Conservation (phyloP, 2,797 vertebrate genomes). For the Hyperoplus lanceolatus region DNA sequence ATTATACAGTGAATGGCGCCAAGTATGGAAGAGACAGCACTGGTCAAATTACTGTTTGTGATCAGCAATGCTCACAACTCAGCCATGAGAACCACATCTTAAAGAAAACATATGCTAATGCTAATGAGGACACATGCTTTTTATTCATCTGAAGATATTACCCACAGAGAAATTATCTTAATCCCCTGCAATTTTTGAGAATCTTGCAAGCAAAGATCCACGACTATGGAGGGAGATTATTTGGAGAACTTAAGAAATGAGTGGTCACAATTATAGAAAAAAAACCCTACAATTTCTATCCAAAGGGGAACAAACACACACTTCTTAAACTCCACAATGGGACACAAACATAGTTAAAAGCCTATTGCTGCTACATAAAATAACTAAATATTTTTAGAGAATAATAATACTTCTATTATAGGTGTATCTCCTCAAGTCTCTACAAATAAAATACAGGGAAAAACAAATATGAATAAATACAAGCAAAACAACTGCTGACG, state of each 20-base stretch:
- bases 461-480: no score
- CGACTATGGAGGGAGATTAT: background rate
- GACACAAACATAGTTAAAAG: background rate
- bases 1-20: constrained; percentile 4
- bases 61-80: background rate
- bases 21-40: constrained; percentile 1
- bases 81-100: background rate
- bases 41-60: background rate
- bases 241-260: background rate
- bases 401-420: background rate
- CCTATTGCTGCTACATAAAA: background rate
- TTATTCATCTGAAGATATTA: background rate
- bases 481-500: no score
- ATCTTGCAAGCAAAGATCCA: background rate
- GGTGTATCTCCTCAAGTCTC: background rate
- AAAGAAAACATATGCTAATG: no score
- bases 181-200: background rate
- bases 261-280: background rate
- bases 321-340: background rate
- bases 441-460: no score
- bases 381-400: background rate
- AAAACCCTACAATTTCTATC: background rate
- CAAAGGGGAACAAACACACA: background rate
- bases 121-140: background rate
- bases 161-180: no score